Conservation (phyloP, 53 echinoderm and acorn worm species). For the Holothuria scabra region DNA sequence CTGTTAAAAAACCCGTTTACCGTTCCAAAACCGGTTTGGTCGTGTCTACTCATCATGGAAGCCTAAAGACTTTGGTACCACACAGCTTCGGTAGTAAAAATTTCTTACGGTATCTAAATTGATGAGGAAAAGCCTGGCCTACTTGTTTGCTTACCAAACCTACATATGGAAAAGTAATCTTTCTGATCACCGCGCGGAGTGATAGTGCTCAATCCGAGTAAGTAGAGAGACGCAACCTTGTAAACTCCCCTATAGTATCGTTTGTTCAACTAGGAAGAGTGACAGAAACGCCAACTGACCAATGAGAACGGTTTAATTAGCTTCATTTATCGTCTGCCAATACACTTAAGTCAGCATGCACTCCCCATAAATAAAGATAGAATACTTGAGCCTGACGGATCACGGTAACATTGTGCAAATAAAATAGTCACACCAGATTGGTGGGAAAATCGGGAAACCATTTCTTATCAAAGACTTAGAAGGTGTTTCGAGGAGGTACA, state of each 20-base stretch:
- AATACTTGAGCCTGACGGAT: conserved; percentile 31
- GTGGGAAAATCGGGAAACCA: conserved; percentile 26
- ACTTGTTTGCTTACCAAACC: conserved; percentile 42
- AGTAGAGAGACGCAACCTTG: conserved; percentile 26
- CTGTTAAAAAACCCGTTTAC: no score
- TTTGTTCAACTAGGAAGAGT: conserved; percentile 30
- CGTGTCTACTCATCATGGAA: no score
- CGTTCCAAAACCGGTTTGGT: no score
- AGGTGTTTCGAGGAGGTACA: conserved; percentile 32
- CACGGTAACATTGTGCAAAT: conserved; percentile 38
- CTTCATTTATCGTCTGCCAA: conserved; percentile 44
- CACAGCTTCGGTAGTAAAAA: conserved; percentile 38
- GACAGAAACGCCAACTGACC: conserved; percentile 37
- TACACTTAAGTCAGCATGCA: conserved; percentile 46
- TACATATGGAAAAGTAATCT: conserved; percentile 44
- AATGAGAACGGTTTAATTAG: conserved; percentile 35
- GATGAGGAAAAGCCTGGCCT: conserved; percentile 29
- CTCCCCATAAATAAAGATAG: conserved; percentile 46
- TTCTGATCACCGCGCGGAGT: conserved; percentile 32
- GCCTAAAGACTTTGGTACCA: not conserved
- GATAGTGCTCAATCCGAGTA: conserved; percentile 29
- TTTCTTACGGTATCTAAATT: conserved; percentile 25
- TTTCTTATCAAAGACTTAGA: conserved; percentile 16
- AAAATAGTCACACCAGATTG: conserved; percentile 39
- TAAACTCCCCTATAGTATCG: conserved; percentile 37